Percentiles rank a stretch among this genome's conserved stretches.
phyloP scores from a whole-genome alignment of 2,888 invertebrate species.

The Drosophila peninsularis region DNA sequence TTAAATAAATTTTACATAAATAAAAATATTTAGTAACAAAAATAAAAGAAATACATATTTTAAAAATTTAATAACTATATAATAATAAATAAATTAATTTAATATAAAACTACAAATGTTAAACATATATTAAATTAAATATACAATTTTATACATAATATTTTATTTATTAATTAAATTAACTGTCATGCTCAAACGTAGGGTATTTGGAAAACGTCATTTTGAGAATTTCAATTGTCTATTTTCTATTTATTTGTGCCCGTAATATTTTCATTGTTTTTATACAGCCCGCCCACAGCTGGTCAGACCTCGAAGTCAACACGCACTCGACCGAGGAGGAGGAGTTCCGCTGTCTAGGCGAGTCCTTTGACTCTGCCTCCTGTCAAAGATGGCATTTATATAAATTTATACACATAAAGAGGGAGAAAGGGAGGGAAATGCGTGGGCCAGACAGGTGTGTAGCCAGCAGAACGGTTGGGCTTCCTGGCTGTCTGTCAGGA shows the following conservation, averaged over 20 bases:
- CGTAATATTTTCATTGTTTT: constrained; percentile 17
- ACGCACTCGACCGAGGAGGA: constrained; percentile 25
- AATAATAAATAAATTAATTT: too few species aligned
- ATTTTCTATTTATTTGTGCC: constrained; percentile 6
- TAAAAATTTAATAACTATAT: too few species aligned
- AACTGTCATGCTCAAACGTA: too few species aligned
- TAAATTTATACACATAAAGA: not conserved
- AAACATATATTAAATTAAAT: too few species aligned
- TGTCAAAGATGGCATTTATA: not conserved
- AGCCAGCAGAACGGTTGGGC: constrained; percentile 13
- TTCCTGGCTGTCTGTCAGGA: constrained; percentile 27
- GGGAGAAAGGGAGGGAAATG: constrained; percentile 4
- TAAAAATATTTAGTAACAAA: too few species aligned
- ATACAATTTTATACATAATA: too few species aligned
- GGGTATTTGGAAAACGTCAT: not conserved
- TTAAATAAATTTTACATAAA: too few species aligned
- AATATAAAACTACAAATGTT: too few species aligned
- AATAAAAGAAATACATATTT: too few species aligned
- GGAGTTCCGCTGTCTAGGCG: constrained; percentile 3
- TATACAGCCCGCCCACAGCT: constrained; percentile 9
- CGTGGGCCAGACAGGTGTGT: constrained; percentile 23
- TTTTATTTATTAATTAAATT: too few species aligned
- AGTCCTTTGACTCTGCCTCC: not conserved
- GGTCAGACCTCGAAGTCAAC: constrained; percentile 5
- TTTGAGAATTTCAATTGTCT: constrained; percentile 1